Conservation (phyloP, 2,113 vertebrate species). For the Serinus canaria region DNA sequence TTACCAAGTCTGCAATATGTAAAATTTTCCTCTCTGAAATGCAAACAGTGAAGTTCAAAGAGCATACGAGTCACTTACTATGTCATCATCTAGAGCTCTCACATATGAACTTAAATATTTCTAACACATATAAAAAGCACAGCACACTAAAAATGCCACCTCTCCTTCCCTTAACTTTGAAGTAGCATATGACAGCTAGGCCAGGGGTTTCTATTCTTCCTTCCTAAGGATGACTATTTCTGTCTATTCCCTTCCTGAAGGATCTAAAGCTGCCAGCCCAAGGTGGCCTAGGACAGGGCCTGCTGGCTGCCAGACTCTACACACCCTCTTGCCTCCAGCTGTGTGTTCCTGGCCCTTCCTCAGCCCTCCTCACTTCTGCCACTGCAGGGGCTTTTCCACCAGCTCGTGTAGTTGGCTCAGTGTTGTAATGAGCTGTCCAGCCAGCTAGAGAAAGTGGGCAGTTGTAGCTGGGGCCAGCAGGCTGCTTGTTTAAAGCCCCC, state of each 20-base stretch:
- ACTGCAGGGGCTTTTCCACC: not conserved
- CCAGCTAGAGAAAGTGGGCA: not conserved
- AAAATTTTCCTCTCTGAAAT: not conserved
- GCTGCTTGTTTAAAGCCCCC: not conserved
- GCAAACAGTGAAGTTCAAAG: not conserved
- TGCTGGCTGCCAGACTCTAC: not conserved
- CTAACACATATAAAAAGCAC: not conserved
- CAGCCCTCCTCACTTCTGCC: not conserved
- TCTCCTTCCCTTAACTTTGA: not conserved
- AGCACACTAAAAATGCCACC: not conserved
- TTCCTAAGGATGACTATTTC: not conserved
- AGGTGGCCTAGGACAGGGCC: not conserved
- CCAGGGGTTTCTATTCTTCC: not conserved
- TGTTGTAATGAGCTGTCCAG: not conserved
- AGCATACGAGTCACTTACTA: not conserved
- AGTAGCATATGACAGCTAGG: not conserved
- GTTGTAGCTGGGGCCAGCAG: not conserved
- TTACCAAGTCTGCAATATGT: not conserved
- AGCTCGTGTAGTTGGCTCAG: rapidly evolving
- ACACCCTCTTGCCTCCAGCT: not conserved
- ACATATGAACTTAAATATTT: not conserved
- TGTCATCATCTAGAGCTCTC: not conserved
- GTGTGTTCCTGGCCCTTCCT: rapidly evolving
- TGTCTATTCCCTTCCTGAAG: not conserved
- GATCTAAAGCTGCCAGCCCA: not conserved